These are phyloP conservation scores for Scomber japonicus DNA, from an alignment of 2,113 vertebrate species.

Conservation along the genomic window DNA sequence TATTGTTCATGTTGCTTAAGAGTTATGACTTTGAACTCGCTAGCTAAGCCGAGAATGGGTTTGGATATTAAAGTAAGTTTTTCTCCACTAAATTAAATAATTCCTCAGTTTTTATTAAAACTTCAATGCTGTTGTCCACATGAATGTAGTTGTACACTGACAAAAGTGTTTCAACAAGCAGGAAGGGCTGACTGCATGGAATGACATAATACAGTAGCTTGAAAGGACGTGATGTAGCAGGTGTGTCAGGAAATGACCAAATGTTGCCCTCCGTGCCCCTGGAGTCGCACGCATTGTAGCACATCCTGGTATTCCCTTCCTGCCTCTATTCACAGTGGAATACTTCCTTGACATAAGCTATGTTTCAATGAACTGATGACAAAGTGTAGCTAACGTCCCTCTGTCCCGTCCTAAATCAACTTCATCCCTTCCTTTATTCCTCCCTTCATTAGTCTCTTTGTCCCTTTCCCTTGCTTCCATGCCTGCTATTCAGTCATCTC, in stretches of 20 bases:
- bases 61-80: not conserved
- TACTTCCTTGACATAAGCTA: slow-evolving; percentile 65
- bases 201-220: slow-evolving; percentile 74
- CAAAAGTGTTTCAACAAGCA: slow-evolving; percentile 18
- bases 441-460: slow-evolving; percentile 28
- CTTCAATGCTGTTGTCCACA: not conserved
- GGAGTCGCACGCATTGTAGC: slow-evolving; percentile 73
- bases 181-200: slow-evolving; percentile 43
- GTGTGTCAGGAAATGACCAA: slow-evolving; percentile 77
- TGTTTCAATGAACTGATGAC: slow-evolving; percentile 41
- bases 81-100: not conserved
- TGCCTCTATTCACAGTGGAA: slow-evolving; percentile 54
- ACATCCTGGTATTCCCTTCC: slow-evolving; percentile 78
- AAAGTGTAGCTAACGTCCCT: not conserved
- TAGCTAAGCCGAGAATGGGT: not conserved
- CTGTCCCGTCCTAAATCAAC: slow-evolving; percentile 32
- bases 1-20: not conserved
- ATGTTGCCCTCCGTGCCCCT: slow-evolving; percentile 63
- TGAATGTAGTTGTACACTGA: not conserved
- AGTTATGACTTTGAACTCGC: not conserved
- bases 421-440: slow-evolving; percentile 22
- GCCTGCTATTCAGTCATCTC: slow-evolving; percentile 21
- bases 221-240: slow-evolving; percentile 70
- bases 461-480: slow-evolving; percentile 1
- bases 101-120: not conserved